phyloP scores from a whole-genome alignment of 1,140 invertebrate species.

The Latrodectus geometricus region DNA sequence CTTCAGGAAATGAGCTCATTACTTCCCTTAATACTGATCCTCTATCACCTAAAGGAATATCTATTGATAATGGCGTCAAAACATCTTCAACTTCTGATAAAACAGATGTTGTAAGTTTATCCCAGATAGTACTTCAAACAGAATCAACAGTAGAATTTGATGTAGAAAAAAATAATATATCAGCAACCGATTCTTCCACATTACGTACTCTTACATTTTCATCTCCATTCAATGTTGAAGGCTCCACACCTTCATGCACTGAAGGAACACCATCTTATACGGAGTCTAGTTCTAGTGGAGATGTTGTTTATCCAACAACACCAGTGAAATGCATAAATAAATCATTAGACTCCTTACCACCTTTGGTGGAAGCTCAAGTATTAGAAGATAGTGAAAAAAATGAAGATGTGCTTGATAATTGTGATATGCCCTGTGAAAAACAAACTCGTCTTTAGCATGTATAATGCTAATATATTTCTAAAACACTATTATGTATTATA shows the following conservation, averaged over 20 bases:
- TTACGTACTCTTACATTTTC: slow-evolving; percentile 80
- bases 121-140: slow-evolving; percentile 63
- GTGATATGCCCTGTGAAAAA: too few relatives aligned
- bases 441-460: too few relatives aligned
- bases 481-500: too few relatives aligned
- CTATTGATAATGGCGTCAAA: too few relatives aligned
- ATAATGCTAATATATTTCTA: too few relatives aligned
- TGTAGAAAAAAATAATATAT: slow-evolving; percentile 62
- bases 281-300: slow-evolving; percentile 92
- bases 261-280: slow-evolving; percentile 97
- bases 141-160: slow-evolving; percentile 40
- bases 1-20: too few relatives aligned
- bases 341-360: slow-evolving; percentile 64
- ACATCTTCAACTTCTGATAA: too few relatives aligned
- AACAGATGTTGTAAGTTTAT: slow-evolving; percentile 52
- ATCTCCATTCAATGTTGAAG: slow-evolving; percentile 77
- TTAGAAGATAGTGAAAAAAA: slow-evolving; percentile 50
- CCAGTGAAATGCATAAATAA: slow-evolving; percentile 66
- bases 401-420: too few relatives aligned
- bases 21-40: too few relatives aligned
- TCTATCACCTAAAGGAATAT: too few relatives aligned
- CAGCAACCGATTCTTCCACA: slow-evolving; percentile 72
- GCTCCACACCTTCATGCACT: slow-evolving; percentile 94
- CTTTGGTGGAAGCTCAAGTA: slow-evolving; percentile 59
- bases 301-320: slow-evolving; percentile 77